A percentile compares a stretch with the other conserved stretches of the same genome.
Evolutionary conservation across 2,113 vertebrate genomes (phyloP).

Genomic region (Leucoraja erinaceus): DNA sequence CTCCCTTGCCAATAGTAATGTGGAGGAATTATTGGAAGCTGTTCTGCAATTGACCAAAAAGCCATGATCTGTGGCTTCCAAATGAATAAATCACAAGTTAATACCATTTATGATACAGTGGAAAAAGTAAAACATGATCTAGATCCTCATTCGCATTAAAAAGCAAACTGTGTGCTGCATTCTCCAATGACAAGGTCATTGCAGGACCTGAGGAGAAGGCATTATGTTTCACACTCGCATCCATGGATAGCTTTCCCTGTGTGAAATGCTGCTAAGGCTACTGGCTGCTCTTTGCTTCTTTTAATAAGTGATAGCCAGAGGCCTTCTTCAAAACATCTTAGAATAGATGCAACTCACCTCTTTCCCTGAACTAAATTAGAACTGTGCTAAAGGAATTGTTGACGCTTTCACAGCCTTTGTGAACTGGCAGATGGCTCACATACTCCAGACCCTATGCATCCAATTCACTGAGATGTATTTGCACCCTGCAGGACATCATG

Average conservation of each 20-base stretch:
- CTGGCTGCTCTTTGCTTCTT: conserved; percentile 25
- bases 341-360: conserved; percentile 18
- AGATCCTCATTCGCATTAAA: neutral
- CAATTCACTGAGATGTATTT: conserved; percentile 30
- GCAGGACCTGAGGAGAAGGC: neutral
- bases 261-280: neutral
- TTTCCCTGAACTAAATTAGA: neutral
- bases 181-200: conserved; percentile 20
- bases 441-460: neutral
- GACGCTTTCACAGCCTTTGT: neutral
- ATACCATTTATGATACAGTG: neutral
- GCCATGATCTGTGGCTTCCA: neutral
- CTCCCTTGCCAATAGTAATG: neutral
- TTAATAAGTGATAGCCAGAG: conserved; percentile 25
- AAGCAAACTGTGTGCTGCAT: neutral
- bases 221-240: neutral
- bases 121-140: neutral
- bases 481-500: neutral
- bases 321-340: neutral
- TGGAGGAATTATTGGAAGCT: neutral
- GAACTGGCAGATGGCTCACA: conserved; percentile 26
- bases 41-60: neutral
- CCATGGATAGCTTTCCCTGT: neutral
- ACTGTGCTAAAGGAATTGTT: conserved; percentile 3
- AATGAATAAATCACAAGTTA: neutral